Base-by-base conservation (phyloP, 1,140 invertebrate genomes). In the Calycopis cecrops region DNA sequence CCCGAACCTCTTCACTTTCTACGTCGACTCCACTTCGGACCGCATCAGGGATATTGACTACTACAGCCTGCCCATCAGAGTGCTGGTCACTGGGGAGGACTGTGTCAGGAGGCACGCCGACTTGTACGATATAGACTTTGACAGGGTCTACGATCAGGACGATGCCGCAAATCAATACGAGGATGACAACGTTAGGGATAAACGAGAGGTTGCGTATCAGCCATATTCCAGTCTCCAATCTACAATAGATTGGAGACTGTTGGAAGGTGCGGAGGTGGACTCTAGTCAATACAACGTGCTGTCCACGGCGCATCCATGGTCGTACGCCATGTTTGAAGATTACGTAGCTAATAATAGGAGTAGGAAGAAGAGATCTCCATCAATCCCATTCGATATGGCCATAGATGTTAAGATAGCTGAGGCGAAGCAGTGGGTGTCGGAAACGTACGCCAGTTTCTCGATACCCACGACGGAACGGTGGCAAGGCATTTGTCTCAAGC, bases 1-100 rank as follows among this genome's bases (percentile, higher is more conserved):
- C 69, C 94, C 95, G 0, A 93, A 94, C 63, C 89, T 96, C 12
- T 95, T 96, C 79, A 95, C 94, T 4, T 91, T 96, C 63, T 95
- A 95, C 82, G 92, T 96, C 55, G 95, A 97, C 71, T 96, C 94
- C 11, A 94, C 93, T 18, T 94, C 94, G 37, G 94, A 93, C 65
- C 89, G 92, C 40, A 88, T 94, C 33, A 89, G 92, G 4, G 94
- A 93, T 52, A 92, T 96, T 40, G 94, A 96, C 67, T 96, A 96
- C 69, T 95, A 95, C 68, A 95, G 94, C 62, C 75, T 96, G 42
- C 95, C 95, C 0, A 79, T 96, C 18, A 87, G 94, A 52, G 90
- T 96, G 47, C 88, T 95, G 50, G 92, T 96, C 14, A 91, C 91
- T n/a, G 94, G 94, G 1, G 87, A 91, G 54, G 89, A 90, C 55